Base-by-base conservation (phyloP, 1,140 invertebrate species). In the Drosophila murphyi region DNA sequence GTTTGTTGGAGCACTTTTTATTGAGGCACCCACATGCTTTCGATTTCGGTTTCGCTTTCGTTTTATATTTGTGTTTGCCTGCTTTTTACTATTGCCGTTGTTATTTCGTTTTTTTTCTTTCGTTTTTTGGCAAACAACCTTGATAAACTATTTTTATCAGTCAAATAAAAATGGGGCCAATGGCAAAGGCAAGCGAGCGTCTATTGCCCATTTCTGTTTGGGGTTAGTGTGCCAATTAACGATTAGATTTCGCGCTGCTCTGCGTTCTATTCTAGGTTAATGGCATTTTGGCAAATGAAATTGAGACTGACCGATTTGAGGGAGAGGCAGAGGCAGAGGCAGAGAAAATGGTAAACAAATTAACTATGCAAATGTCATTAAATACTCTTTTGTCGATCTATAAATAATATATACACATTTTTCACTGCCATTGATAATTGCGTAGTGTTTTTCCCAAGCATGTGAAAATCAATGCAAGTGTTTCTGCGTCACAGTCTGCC, bases 111-210 rank as follows among this genome's bases (percentile, higher is more conserved):
- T 51, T 48, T 55, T 48, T 51, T 47, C 45, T 61, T 48, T 59
- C 61, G 39, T 51, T 7, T 51, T 75, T 88, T 71, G 75, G 77
- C 80, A 70, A 76, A 79, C 62, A 89, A 89, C 85, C 85, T 88
- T 88, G 82, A 87, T 87, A 82, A 88, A 88, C 85, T 88, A 88
- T 88, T 88, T 88, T 89, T 88, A 89, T 89, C 85, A 89, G 85
- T 61, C 74, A 75, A 68, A 51, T 52, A 65, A 80, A 80, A 89
- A 85, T 89, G 85, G 61, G 85, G 85, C 77, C 83, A 89, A 89
- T 88, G 85, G 78, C 85, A 85, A 72, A 51, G 7, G 47, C 39
- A 31, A 4, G 45, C 45, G 31, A 57, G 47, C 5, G 39, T 43
- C 20, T 20, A 20, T 51, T 55, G 64, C 51, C 60, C 72, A 80